Conservation (phyloP, 2,888 invertebrate species). For the Ecliptopera silaceata region DNA sequence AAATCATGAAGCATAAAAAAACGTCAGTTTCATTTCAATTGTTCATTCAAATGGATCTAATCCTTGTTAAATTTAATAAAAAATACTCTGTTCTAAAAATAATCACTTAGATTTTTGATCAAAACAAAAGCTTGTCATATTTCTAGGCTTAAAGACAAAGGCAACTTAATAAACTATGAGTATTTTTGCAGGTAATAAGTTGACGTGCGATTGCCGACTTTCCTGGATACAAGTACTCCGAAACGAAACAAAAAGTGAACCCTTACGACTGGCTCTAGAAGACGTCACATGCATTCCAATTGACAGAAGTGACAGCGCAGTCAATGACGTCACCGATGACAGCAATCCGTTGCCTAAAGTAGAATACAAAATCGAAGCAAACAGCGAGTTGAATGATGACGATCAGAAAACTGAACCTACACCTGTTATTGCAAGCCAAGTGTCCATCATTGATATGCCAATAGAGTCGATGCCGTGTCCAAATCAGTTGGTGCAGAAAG, state of each 20-base stretch:
- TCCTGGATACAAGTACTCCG: conserved; percentile 89
- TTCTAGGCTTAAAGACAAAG: too few relatives aligned
- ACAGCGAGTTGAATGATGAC: conserved; percentile 53
- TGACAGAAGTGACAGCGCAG: conserved; percentile 37
- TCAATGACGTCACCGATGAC: conserved; percentile 34
- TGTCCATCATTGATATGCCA: conserved; percentile 59
- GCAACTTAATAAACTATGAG: conserved; percentile 4
- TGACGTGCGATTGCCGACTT: conserved; percentile 91
- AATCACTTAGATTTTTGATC: not conserved
- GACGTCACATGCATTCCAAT: conserved; percentile 84
- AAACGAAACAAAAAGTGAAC: conserved; percentile 88
- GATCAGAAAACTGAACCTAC: conserved; percentile 61
- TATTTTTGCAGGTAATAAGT: conserved; percentile 86
- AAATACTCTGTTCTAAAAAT: not conserved
- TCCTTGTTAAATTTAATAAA: too few relatives aligned
- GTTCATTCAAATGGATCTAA: too few relatives aligned
- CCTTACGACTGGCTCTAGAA: conserved; percentile 86
- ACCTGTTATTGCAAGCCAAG: conserved; percentile 52
- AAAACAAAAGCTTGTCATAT: too few relatives aligned
- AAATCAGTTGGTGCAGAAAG: conserved; percentile 56
- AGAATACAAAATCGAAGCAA: conserved; percentile 53
- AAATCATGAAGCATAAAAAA: too few relatives aligned
- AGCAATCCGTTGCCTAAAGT: conserved; percentile 35
- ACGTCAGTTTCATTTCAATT: too few relatives aligned
- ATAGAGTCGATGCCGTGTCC: conserved; percentile 63